Base-by-base conservation (phyloP, 2,888 invertebrate genomes). In the Erannis defoliaria region DNA sequence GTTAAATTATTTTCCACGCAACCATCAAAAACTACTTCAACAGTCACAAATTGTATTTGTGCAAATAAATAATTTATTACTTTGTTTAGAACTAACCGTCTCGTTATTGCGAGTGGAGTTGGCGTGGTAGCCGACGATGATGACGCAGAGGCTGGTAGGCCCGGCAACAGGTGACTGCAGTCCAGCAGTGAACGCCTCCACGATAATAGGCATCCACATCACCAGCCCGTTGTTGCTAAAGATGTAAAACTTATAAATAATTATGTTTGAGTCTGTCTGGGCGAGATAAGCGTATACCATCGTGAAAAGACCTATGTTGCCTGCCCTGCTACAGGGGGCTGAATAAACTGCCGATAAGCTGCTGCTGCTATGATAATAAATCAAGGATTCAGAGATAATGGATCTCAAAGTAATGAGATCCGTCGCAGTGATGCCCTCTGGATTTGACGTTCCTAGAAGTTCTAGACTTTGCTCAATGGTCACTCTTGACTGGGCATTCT, bases 191-290 rank as follows among this genome's bases (percentile, higher is more conserved):
- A 77, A 74, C 0, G 71, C 71, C 6, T 79, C 76, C 31, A 79
- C 77, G 9, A 80, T 68, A n/a, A 71, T 66, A 0, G 78, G 80
- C 69, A 80, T 68, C 80, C 80, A 80, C 73, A 80, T 75, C 5
- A 75, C 73, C 16, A 80, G 62, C 35, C 77, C 70, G 42, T 75
- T 78, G 64, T 77, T 78, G 14, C 80, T 79, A 55, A 5, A n/a
- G 56, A 54, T 40, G 19, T 42, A 9, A n/a, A 16, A 37, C 14
- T 23, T n/a, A 42, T n/a, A 21, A 19, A 21, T n/a, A 0, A 12
- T n/a, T 2, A 33, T 2, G 33, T n/a, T n/a, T n/a, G n/a, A n/a
- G n/a, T n/a, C n/a, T n/a, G n/a, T n/a, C n/a, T n/a, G n/a, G n/a
- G n/a, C n/a, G n/a, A n/a, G n/a, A n/a, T n/a, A n/a, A n/a, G n/a